Evolutionary conservation across 2,797 vertebrate genomes (phyloP).

Genomic region (Anniella stebbinsi): DNA sequence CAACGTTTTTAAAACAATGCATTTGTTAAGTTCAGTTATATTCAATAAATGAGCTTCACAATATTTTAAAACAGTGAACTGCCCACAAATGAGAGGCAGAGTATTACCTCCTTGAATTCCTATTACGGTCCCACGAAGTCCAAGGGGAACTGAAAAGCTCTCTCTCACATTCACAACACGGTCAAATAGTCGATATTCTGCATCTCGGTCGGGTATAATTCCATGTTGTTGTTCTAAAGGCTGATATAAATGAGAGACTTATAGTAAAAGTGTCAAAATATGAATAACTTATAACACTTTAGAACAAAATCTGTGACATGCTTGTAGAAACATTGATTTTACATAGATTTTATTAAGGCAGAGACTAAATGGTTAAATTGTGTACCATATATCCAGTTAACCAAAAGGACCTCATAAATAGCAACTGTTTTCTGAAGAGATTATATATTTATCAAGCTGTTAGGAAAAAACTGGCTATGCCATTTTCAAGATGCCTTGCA

Average conservation of each 20-base stretch:
- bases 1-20: not conserved
- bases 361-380: not conserved
- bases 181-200: conserved; percentile 94
- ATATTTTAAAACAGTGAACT: not conserved
- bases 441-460: not conserved
- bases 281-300: conserved; percentile 22
- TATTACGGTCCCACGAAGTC: conserved; percentile 93
- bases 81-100: conserved; percentile 19
- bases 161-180: conserved; percentile 95
- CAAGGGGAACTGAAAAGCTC: conserved; percentile 93
- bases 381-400: not conserved
- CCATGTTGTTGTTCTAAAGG: conserved; percentile 94
- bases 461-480: not conserved
- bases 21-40: conserved; percentile 23
- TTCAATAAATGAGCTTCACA: not conserved
- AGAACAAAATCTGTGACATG: not conserved
- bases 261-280: not conserved
- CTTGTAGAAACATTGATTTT: not conserved
- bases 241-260: conserved; percentile 75
- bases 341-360: not conserved
- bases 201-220: conserved; percentile 90
- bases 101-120: conserved; percentile 97
- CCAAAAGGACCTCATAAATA: not conserved
- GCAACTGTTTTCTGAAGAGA: not conserved
- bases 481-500: not conserved